Conservation (phyloP, 1,140 invertebrate species). For the Drosophila ogumai region DNA sequence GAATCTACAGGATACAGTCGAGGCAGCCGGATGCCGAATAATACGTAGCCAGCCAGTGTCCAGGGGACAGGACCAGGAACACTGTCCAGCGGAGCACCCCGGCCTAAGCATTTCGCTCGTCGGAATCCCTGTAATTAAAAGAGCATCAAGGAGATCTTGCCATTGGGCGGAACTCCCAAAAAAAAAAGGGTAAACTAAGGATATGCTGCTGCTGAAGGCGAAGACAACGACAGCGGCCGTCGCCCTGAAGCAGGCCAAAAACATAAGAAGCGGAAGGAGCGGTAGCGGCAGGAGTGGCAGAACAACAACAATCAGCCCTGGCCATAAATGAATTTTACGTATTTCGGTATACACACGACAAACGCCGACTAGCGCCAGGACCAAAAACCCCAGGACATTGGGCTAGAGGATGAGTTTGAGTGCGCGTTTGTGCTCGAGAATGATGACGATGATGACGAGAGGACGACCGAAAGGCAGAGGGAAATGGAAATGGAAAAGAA, state of each 20-base stretch:
- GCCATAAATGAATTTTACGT: conserved; percentile 80
- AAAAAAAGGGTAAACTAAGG: conserved; percentile 21
- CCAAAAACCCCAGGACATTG: conserved; percentile 35
- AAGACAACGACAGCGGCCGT: conserved; percentile 58
- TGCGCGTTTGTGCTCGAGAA: conserved; percentile 17
- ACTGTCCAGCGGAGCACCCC: conserved; percentile 51
- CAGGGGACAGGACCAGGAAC: background rate
- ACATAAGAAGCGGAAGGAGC: conserved; percentile 20
- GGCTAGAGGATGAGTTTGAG: conserved; percentile 18
- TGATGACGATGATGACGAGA: conserved; percentile 45
- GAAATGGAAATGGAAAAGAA: conserved; percentile 17
- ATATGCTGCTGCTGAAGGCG: conserved; percentile 31
- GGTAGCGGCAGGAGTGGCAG: conserved; percentile 30
- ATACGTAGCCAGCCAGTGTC: background rate
- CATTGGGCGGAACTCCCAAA: conserved; percentile 46
- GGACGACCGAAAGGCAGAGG: conserved; percentile 10
- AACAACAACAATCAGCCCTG: conserved; percentile 74
- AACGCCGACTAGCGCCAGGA: conserved; percentile 63
- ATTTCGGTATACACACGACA: conserved; percentile 82
- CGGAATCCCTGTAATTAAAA: conserved; percentile 43
- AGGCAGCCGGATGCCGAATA: conserved; percentile 6
- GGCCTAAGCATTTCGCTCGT: background rate
- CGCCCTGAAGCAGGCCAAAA: conserved; percentile 78
- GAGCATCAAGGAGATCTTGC: conserved; percentile 33
- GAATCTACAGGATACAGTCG: conserved; percentile 28